Evolutionary conservation across 2,888 invertebrate genomes (phyloP), one percentile per base, ranked within the genome.

Genomic region (Drosophila subsilvestris): DNA sequence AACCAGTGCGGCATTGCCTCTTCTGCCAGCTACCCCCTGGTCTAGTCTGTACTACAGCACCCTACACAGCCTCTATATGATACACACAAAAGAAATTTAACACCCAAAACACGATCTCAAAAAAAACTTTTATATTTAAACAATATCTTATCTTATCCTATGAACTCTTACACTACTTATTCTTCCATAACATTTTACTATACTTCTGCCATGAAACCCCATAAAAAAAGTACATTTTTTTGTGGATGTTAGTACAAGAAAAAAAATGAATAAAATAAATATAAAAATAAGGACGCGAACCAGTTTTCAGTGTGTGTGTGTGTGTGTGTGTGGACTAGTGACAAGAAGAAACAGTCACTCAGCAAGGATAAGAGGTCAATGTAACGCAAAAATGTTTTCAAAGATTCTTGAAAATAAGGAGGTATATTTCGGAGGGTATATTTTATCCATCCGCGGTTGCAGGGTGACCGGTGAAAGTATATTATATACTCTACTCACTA

Each of bases 1-100:
- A 98, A 98, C 92, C 94, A 96, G 90, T 98, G 98, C 92, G 98
- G 98, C 86, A 95, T 98, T 91, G 98, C 98, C 60, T 93, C 95
- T 50, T 91, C 93, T 75, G 95, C 98, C 75, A 97, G 96, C 90
- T 98, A 96, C 92, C 98, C 98, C 27, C 93, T 97, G 62, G 97
- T 97, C 82, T 97, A 86, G 57, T 97, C 82, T 97, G 76, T 53
- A 60, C 29, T 54, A 62, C 63, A 61, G n/a, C n/a, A n/a, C n/a
- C 47, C 50, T 0, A 27, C 27, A 59, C 48, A 58, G 49, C 47
- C 47, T 58, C 25, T 57, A 78, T 74, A 63, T 48, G 49, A 29
- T 45, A 48, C 17, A 32, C 20, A 54, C 27, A 29, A 12, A 67
- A 49, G 66, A 45, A 25, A 25, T 29, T 43, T 44, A 27, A 45